Conservation (phyloP, 2,797 vertebrate species). For the Megaceryle alcyon region DNA sequence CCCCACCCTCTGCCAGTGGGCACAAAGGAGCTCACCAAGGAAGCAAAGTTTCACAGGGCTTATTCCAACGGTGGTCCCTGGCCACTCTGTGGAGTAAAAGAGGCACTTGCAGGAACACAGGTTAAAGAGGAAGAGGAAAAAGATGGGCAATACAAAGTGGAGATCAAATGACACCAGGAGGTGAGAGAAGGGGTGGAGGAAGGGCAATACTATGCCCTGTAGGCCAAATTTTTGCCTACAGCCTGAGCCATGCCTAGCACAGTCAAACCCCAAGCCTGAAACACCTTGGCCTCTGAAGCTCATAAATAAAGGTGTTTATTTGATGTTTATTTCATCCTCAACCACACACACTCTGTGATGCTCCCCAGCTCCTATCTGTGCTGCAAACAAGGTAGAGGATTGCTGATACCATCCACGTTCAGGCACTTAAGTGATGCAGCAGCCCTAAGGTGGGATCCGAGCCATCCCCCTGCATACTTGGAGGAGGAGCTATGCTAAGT, state of each 20-base stretch:
- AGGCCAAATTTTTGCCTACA: accelerated
- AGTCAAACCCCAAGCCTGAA: not conserved
- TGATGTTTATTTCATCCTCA: not conserved
- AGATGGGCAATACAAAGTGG: not conserved
- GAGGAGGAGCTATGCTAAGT: not conserved
- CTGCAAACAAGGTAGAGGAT: not conserved
- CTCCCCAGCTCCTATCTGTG: not conserved
- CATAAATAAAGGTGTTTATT: not conserved
- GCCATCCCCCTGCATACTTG: accelerated
- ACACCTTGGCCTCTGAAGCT: not conserved
- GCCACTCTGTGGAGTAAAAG: not conserved
- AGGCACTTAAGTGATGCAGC: not conserved
- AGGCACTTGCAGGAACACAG: accelerated
- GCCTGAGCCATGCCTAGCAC: accelerated
- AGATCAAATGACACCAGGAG: not conserved
- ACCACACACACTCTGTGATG: accelerated
- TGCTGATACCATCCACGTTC: not conserved
- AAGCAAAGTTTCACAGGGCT: not conserved
- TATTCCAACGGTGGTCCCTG: accelerated
- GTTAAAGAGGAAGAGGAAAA: not conserved
- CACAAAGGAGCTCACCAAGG: accelerated
- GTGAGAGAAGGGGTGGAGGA: not conserved
- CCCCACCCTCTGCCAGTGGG: not conserved
- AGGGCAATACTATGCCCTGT: accelerated
- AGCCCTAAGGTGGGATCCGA: not conserved